These are phyloP conservation scores for Cisticola juncidis DNA, from an alignment of 2,113 vertebrate species.

Conservation along the genomic window DNA sequence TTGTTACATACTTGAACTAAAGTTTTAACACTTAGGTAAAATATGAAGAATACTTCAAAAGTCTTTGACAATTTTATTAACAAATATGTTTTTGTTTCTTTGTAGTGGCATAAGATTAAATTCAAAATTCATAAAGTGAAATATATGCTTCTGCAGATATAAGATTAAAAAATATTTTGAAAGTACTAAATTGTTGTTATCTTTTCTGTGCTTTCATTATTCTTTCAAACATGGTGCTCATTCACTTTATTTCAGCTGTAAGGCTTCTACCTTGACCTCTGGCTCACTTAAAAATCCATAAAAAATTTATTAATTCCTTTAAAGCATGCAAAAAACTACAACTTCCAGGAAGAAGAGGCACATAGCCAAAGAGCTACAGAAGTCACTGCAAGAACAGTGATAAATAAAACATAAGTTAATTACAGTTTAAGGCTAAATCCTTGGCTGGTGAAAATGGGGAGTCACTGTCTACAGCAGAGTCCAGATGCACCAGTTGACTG, in stretches of 20 bases:
- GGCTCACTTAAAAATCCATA: neutral
- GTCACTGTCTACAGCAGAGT: neutral
- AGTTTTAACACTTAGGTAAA: neutral
- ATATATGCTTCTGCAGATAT: constrained; percentile 1
- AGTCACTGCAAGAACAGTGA: neutral
- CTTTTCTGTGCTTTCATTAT: neutral
- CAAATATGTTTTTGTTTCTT: constrained; percentile 24
- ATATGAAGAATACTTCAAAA: neutral
- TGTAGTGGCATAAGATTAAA: neutral
- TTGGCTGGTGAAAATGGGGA: neutral
- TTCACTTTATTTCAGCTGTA: neutral
- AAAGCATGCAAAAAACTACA: constrained; percentile 1
- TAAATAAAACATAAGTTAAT: neutral
- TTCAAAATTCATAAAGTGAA: neutral
- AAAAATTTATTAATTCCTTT: constrained; percentile 7
- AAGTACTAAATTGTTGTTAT: neutral
- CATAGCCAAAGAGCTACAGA: neutral
- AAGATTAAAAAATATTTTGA: neutral
- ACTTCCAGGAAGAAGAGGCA: constrained; percentile 2
- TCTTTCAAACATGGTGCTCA: neutral
- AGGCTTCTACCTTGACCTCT: neutral
- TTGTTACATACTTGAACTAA: neutral
- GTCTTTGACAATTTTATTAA: constrained; percentile 12
- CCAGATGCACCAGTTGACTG: neutral
- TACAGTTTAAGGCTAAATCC: neutral